phyloP scores from a whole-genome alignment of 2,113 vertebrate species.

The Melierax canorus region DNA sequence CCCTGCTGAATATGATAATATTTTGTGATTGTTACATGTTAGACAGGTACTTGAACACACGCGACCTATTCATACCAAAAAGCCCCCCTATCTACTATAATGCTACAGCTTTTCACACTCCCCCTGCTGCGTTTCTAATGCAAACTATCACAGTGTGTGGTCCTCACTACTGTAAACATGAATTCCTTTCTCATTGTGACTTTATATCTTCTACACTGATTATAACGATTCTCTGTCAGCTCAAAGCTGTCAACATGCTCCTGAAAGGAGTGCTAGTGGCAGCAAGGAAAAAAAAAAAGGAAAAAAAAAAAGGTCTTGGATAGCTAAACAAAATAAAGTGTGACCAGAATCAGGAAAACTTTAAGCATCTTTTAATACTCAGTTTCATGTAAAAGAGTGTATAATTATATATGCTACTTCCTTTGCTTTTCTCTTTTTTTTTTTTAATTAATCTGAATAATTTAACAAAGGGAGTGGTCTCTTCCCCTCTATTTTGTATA shows the following conservation, averaged over 20 bases:
- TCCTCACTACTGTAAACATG: conserved; percentile 70
- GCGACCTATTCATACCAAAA: conserved; percentile 59
- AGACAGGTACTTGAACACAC: conserved; percentile 67
- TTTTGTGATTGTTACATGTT: conserved; percentile 16
- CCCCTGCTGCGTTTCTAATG: conserved; percentile 74
- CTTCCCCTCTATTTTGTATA: background rate
- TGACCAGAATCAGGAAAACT: background rate
- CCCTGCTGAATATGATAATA: conserved; percentile 31
- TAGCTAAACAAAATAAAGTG: background rate
- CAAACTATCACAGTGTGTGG: conserved; percentile 75
- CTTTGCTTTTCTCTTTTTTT: background rate
- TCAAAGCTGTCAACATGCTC: conserved; percentile 67
- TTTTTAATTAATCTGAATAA: background rate
- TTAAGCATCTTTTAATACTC: background rate
- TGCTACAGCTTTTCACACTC: conserved; percentile 52
- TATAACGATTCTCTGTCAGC: conserved; percentile 73
- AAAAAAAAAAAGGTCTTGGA: background rate
- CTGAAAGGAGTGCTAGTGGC: conserved; percentile 28
- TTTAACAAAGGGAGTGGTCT: background rate
- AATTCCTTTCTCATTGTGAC: conserved; percentile 69
- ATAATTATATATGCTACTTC: background rate
- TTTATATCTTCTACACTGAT: conserved; percentile 71
- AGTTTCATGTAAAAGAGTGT: background rate
- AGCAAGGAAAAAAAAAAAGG: background rate
- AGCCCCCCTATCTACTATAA: conserved; percentile 43